Evolutionary conservation across 2,113 vertebrate species (phyloP).

Genomic region (Columba janthina): DNA sequence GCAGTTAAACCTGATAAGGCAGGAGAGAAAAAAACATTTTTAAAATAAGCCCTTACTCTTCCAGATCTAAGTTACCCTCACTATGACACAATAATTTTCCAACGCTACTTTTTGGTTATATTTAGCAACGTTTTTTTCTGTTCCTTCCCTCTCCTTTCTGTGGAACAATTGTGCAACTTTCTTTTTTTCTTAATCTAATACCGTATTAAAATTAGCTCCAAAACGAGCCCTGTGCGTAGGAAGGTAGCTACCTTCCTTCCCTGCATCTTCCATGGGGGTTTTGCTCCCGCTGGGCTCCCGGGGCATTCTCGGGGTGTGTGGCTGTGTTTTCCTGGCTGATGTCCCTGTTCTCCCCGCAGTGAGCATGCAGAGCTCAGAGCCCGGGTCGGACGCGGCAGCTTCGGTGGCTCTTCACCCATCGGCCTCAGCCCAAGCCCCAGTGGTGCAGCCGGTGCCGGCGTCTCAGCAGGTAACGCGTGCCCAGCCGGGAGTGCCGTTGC

Average conservation of each 20-base stretch:
- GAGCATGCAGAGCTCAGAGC: slow-evolving; percentile 95
- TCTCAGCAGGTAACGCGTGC: slow-evolving; percentile 89
- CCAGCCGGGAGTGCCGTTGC: neutral
- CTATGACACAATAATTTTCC: slow-evolving; percentile 48
- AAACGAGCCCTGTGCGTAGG: neutral
- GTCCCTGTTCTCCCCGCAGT: slow-evolving; percentile 57
- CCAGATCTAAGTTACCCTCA: neutral
- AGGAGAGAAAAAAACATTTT: neutral
- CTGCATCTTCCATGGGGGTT: neutral
- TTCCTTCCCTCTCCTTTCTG: slow-evolving; percentile 44
- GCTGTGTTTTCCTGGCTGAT: neutral
- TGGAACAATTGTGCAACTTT: slow-evolving; percentile 41
- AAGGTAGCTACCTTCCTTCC: neutral
- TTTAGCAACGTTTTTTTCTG: slow-evolving; percentile 56
- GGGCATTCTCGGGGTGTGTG: neutral
- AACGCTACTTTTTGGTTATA: slow-evolving; percentile 7
- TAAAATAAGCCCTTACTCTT: neutral
- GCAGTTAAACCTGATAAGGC: neutral
- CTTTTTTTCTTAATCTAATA: neutral
- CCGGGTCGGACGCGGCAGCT: slow-evolving; percentile 83
- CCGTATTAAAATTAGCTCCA: neutral
- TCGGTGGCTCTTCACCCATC: slow-evolving; percentile 85
- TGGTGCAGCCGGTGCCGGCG: slow-evolving; percentile 90
- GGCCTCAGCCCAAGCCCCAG: slow-evolving; percentile 85
- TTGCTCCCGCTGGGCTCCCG: neutral